Conservation (phyloP, 2,797 vertebrate genomes). For the Parauchenoglanis punctatus region DNA sequence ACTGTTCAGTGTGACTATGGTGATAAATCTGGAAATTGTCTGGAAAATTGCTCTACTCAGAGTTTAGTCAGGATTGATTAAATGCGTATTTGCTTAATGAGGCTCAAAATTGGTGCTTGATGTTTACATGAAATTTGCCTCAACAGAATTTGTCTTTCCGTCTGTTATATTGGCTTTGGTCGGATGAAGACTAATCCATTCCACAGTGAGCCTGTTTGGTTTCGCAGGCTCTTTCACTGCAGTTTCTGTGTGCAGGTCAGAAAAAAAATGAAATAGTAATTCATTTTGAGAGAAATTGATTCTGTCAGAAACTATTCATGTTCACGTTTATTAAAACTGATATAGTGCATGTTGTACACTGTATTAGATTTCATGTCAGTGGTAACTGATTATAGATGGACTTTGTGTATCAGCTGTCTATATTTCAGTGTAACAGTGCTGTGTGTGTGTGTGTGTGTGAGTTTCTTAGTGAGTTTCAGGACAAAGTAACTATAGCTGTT, state of each 20-base stretch:
- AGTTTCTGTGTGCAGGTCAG: background rate
- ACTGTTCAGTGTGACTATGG: background rate
- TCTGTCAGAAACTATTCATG: background rate
- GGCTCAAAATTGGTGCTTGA: slow-evolving; percentile 8
- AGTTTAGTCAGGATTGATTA: slow-evolving; percentile 5
- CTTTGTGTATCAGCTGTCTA: background rate
- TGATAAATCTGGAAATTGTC: background rate
- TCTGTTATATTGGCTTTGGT: background rate
- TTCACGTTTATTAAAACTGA: background rate
- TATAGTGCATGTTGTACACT: background rate
- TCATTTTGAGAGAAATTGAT: background rate
- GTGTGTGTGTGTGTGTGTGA: background rate
- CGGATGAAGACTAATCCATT: background rate
- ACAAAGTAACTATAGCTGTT: background rate
- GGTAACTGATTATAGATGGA: background rate
- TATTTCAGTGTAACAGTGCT: background rate
- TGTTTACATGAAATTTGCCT: slow-evolving; percentile 16
- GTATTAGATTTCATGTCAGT: no score
- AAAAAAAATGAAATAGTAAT: background rate
- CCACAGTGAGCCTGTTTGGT: background rate
- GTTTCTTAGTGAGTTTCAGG: background rate
- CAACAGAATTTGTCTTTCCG: background rate
- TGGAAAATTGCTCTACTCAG: background rate
- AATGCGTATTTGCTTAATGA: slow-evolving; percentile 24
- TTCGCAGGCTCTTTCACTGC: background rate